Evolutionary conservation across 2,888 invertebrate genomes (phyloP).

Genomic region (Linnaemya tessellans): DNA sequence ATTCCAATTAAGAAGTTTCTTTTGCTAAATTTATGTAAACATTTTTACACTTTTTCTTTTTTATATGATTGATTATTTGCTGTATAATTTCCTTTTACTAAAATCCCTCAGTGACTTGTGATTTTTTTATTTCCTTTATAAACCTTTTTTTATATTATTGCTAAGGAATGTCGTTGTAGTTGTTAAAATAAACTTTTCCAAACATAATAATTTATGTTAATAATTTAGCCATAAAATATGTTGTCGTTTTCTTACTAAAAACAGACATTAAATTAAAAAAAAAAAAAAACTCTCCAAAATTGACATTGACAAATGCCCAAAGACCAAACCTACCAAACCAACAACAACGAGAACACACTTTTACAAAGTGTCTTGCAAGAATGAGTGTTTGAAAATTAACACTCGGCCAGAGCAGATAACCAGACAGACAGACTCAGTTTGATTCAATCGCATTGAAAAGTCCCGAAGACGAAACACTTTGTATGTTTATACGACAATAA

Average conservation of each 20-base stretch:
- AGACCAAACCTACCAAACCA: neutral
- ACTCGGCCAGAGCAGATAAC: conserved; percentile 24
- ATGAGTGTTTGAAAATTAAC: conserved; percentile 60
- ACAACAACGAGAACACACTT: conserved; percentile 20
- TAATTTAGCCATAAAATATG: conserved; percentile 62
- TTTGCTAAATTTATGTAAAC: neutral
- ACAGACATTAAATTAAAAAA: conserved; percentile 27
- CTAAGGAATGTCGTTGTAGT: conserved; percentile 8
- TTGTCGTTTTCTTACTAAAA: conserved; percentile 38
- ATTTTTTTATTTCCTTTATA: conserved; percentile 35
- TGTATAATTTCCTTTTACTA: conserved; percentile 42
- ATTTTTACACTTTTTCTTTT: conserved; percentile 8
- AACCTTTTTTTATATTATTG: conserved; percentile 12
- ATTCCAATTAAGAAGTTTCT: neutral
- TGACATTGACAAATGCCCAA: conserved; percentile 67
- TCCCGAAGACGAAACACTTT: conserved; percentile 10
- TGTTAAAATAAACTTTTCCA: conserved; percentile 12
- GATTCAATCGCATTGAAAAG: neutral
- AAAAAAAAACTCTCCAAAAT: conserved; percentile 35
- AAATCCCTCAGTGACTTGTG: neutral
- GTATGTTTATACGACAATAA: conserved; percentile 36
- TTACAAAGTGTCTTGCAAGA: conserved; percentile 15
- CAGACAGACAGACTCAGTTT: neutral
- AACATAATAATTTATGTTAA: conserved; percentile 67
- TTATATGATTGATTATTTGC: conserved; percentile 47